Evolutionary conservation across 1,140 invertebrate species (phyloP).

Genomic region (Sycobia sp.): DNA sequence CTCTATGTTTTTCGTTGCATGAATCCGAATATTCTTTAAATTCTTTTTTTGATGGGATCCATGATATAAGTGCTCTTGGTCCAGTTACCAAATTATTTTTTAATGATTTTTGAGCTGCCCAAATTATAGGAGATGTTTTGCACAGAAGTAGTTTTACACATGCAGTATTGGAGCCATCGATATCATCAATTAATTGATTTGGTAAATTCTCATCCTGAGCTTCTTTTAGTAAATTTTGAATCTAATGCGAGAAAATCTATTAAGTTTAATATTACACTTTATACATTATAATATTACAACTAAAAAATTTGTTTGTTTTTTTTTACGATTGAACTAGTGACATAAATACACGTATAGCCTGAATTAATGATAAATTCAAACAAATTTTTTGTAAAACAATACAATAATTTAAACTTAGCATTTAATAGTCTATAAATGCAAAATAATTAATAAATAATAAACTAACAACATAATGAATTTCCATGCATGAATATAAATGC

Average conservation of each 20-base stretch:
- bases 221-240: constrained; percentile 64
- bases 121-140: constrained; percentile 76
- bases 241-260: constrained; percentile 38
- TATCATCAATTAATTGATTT: constrained; percentile 66
- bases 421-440: no score
- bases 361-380: no score
- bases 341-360: no score
- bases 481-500: no score
- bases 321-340: no score
- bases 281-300: not conserved
- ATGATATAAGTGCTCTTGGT: constrained; percentile 45
- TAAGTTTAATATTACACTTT: not conserved
- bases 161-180: constrained; percentile 66
- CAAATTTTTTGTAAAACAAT: no score
- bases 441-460: no score
- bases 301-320: not conserved
- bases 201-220: constrained; percentile 68
- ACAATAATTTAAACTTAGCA: no score
- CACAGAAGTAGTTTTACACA: constrained; percentile 78
- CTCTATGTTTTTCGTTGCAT: constrained; percentile 70
- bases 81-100: constrained; percentile 42
- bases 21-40: constrained; percentile 67
- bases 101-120: constrained; percentile 73
- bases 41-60: constrained; percentile 69
- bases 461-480: no score